phyloP scores from a whole-genome alignment of 2,797 vertebrate genomes.

The Cygnus olor region DNA sequence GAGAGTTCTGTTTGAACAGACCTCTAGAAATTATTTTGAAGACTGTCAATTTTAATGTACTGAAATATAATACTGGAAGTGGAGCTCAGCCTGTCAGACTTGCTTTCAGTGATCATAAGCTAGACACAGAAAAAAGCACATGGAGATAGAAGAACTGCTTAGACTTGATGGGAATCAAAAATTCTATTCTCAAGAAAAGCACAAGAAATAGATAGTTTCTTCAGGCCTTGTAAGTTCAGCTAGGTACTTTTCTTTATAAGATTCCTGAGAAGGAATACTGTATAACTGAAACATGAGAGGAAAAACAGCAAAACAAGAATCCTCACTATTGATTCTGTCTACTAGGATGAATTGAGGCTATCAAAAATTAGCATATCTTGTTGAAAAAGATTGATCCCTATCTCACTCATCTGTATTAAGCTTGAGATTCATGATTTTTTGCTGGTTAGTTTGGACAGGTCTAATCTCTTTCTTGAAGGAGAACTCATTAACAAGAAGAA shows the following conservation, averaged over 20 bases:
- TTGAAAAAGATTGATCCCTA: not conserved
- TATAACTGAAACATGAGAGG: not conserved
- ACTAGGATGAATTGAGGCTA: not conserved
- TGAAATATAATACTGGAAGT: not conserved
- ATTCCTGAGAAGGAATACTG: not conserved
- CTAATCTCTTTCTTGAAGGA: not conserved
- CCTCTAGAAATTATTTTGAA: not conserved
- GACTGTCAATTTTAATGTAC: not conserved
- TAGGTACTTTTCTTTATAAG: not conserved
- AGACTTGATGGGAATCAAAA: not conserved
- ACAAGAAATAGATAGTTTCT: not conserved
- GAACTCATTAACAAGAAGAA: not conserved
- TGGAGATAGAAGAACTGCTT: not conserved
- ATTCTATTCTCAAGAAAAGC: not conserved
- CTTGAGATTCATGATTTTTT: not conserved
- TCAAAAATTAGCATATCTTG: not conserved
- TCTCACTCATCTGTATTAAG: not conserved
- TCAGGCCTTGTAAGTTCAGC: not conserved
- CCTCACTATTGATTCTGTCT: not conserved
- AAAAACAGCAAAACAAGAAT: not conserved
- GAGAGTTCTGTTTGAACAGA: not conserved
- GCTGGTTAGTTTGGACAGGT: not conserved
- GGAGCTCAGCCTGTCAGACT: not conserved
- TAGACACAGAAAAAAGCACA: fast-evolving
- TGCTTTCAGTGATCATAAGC: not conserved